Conservation (phyloP, 2,113 vertebrate genomes). For the Lagopus leucura region DNA sequence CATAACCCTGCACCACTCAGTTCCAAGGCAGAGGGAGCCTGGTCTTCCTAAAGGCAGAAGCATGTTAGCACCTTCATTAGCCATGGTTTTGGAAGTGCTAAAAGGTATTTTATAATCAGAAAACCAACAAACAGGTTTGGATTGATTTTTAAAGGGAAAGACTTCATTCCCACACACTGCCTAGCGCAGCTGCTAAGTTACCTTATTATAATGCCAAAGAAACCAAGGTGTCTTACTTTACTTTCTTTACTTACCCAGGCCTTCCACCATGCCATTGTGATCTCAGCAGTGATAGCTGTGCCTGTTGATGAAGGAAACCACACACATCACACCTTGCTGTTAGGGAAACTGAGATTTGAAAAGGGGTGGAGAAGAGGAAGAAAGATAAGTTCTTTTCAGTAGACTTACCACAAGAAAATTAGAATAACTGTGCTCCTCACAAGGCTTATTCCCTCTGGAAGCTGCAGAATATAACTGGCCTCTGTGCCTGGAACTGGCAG, state of each 20-base stretch:
- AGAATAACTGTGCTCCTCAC: slow-evolving; percentile 45
- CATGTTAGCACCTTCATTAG: background rate
- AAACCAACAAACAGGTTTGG: background rate
- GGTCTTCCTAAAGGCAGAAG: background rate
- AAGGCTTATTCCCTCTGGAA: slow-evolving; percentile 14
- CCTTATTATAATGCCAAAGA: background rate
- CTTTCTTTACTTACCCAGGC: slow-evolving; percentile 63
- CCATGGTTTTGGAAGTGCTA: background rate
- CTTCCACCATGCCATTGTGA: slow-evolving; percentile 65
- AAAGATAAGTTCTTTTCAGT: background rate
- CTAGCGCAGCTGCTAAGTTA: background rate
- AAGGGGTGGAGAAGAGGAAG: background rate
- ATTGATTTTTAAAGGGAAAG: background rate
- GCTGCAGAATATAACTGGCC: slow-evolving; percentile 38
- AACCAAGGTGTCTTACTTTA: background rate
- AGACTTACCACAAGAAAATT: slow-evolving; percentile 38
- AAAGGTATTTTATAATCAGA: background rate
- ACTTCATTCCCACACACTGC: background rate
- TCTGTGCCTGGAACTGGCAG: background rate
- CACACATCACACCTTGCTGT: background rate
- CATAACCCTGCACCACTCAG: background rate
- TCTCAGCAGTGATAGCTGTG: background rate
- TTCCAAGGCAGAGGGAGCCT: background rate
- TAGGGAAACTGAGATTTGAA: background rate
- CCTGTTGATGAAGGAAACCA: slow-evolving; percentile 26